Conservation (phyloP, 2,888 invertebrate species). For the Pterostichus niger region DNA sequence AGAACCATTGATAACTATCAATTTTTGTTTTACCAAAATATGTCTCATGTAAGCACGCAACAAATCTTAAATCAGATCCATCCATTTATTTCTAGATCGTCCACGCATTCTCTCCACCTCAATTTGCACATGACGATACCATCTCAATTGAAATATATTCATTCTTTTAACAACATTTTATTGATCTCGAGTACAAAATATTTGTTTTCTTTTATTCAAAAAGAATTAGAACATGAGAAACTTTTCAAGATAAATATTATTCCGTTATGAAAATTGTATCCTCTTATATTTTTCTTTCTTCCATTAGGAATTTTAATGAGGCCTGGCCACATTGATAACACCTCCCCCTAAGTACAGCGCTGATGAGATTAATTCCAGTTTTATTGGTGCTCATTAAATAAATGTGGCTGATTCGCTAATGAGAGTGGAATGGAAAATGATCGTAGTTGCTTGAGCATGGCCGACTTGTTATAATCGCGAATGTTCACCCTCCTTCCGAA, state of each 20-base stretch:
- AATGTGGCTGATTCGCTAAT: conserved; percentile 46
- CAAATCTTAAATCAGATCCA: too few species aligned
- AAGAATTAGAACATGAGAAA: too few species aligned
- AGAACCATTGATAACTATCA: too few species aligned
- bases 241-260: neutral
- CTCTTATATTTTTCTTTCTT: conserved; percentile 46
- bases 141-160: too few species aligned
- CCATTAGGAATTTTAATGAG: conserved; percentile 37
- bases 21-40: too few species aligned
- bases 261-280: neutral
- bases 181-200: too few species aligned
- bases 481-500: neutral
- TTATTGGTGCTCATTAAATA: conserved; percentile 53
- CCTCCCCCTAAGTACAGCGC: neutral
- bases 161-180: too few species aligned
- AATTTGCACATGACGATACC: too few species aligned
- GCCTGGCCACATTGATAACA: conserved; percentile 23
- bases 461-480: conserved; percentile 1
- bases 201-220: too few species aligned
- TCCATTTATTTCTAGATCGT: too few species aligned
- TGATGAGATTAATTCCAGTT: conserved; percentile 49
- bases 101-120: too few species aligned
- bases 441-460: neutral
- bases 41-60: too few species aligned
- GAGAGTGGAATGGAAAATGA: conserved; percentile 8